Evolutionary conservation across 2,113 vertebrate genomes (phyloP), one percentile per base, ranked within the genome.

Genomic region (Sakesphorus luctuosus): DNA sequence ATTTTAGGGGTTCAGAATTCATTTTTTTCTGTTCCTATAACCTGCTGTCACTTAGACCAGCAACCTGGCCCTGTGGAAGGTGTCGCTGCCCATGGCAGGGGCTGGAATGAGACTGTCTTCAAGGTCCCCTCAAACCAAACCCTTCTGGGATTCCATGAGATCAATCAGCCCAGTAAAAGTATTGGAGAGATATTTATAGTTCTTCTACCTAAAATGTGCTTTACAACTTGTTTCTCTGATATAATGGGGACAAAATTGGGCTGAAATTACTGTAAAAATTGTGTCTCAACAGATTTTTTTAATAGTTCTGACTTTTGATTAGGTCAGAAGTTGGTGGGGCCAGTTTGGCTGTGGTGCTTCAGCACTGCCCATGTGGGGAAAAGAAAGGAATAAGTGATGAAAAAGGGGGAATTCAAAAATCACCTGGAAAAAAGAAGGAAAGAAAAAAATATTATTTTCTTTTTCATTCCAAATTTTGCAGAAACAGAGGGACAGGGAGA

Each of bases 321-420:
- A 46, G 75, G 44, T 44, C 26, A 18, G 36, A 61, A 28, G 29
- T 61, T 28, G 18, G 28, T 4, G 24, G 46, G 62, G 58, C 31
- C 35, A 10, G 63, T 11, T 24, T 20, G 33, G 72, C 67, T 25
- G 44, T 3, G 43, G 3, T 1, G 4, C 58, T 23, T 38, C 55
- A 9, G 33, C 5, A 4, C 1, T 3, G 36, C 31, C 58, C 4
- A 4, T 1, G 31, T 2, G 10, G 36, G 38, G 67, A 26, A 36
- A 47, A 21, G 2, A 16, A 38, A 17, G 35, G 7, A 1, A 2
- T 0, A 9, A 3, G 18, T 4, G 26, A 14, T 3, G 9, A n/a
- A 12, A 21, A 18, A 26, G 16, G 20, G 11, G 12, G 9, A 18
- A 20, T 43, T 75, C 50, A 44, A 49, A 56, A 36, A 19, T 23